Evolutionary conservation across 2,888 invertebrate genomes (phyloP).

Genomic region (Lasioglossum oenotherae): DNA sequence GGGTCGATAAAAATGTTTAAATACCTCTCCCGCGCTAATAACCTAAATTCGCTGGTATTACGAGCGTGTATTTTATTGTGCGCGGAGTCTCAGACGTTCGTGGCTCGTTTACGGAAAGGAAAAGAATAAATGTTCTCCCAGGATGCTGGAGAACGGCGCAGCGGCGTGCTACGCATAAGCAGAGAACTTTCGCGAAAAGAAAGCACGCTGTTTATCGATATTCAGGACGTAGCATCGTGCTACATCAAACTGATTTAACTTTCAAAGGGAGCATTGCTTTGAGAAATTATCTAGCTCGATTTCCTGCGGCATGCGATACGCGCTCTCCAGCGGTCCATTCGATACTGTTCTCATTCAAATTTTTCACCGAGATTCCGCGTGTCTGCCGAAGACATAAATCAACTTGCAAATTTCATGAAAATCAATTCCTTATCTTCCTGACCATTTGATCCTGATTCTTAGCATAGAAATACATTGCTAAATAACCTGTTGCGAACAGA

Average conservation of each 20-base stretch:
- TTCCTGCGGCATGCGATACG: neutral
- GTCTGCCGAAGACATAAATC: neutral
- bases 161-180: neutral
- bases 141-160: neutral
- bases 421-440: neutral
- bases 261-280: constrained; percentile 7
- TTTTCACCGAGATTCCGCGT: neutral
- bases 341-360: neutral
- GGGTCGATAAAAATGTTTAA: too few relatives aligned
- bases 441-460: neutral
- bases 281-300: constrained; percentile 6
- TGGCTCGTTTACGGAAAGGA: neutral
- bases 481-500: neutral
- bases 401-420: neutral
- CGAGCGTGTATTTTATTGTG: neutral
- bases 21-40: too few relatives aligned
- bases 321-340: neutral
- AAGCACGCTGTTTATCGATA: neutral
- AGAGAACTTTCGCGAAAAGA: neutral
- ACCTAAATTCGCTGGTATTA: neutral
- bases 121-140: neutral
- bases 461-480: too few relatives aligned
- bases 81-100: neutral
- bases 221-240: neutral
- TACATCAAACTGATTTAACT: constrained; percentile 9